These are phyloP conservation scores for Ficedula albicollis DNA, from an alignment of 2,797 vertebrate species.

Conservation along the genomic window DNA sequence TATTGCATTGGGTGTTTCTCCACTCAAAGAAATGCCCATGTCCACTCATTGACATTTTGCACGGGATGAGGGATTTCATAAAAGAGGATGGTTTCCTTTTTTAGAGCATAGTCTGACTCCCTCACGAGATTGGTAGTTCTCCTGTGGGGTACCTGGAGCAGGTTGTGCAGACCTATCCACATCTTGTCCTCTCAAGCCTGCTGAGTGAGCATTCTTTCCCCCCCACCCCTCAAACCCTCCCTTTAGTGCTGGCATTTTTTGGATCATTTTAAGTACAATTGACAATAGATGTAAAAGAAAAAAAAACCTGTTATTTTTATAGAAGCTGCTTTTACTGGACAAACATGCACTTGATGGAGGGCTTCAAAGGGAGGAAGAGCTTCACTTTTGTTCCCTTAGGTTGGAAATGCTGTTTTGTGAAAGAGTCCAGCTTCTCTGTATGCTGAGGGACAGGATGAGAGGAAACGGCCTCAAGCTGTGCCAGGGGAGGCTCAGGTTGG, in stretches of 20 bases:
- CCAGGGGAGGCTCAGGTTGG: not conserved
- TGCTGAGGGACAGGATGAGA: not conserved
- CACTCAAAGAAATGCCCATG: not conserved
- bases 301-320: not conserved
- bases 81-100: not conserved
- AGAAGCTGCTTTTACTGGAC: not conserved
- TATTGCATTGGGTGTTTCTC: not conserved
- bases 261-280: not conserved
- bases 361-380: not conserved
- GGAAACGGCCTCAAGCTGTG: fast-evolving
- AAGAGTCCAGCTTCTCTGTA: not conserved
- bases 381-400: not conserved
- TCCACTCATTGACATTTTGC: fast-evolving
- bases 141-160: not conserved
- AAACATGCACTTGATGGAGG: not conserved
- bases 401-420: not conserved
- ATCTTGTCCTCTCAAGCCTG: not conserved
- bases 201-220: not conserved
- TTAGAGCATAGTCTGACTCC: fast-evolving
- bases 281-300: not conserved
- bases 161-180: not conserved
- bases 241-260: not conserved
- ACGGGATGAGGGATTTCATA: fast-evolving
- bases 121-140: fast-evolving
- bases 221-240: fast-evolving